Conservation (phyloP, 2,888 invertebrate species). For the Resseliella maxima region DNA sequence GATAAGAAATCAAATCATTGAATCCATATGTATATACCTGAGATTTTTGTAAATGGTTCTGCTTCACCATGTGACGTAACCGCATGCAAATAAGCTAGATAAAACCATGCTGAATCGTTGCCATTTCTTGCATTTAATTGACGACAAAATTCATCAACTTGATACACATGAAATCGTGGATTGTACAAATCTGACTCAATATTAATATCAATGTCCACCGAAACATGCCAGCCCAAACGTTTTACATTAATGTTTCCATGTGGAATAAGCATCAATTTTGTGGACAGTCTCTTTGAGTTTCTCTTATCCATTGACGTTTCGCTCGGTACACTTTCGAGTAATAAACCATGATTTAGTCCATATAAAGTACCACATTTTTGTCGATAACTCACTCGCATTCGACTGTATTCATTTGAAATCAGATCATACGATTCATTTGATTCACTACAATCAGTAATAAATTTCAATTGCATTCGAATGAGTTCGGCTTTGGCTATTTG, state of each 20-base stretch:
- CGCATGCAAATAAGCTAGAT: constrained; percentile 54
- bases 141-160: constrained; percentile 18
- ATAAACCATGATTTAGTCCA: constrained; percentile 31
- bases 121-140: constrained; percentile 30
- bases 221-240: neutral
- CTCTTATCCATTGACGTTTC: neutral
- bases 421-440: neutral
- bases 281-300: neutral
- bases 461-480: constrained; percentile 46
- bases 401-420: constrained; percentile 33
- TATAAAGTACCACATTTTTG: constrained; percentile 1
- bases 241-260: neutral
- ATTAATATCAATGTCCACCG: neutral
- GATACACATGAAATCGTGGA: constrained; percentile 29
- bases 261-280: constrained; percentile 31
- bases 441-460: neutral
- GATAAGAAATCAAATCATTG: no score
- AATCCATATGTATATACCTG: no score
- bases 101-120: constrained; percentile 56
- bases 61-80: constrained; percentile 30
- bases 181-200: neutral
- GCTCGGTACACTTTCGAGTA: neutral
- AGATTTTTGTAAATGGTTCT: constrained; percentile 39
- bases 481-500: neutral
- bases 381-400: neutral